Base-by-base conservation (phyloP, 2,797 vertebrate genomes). In the Hephaestus fuliginosus region DNA sequence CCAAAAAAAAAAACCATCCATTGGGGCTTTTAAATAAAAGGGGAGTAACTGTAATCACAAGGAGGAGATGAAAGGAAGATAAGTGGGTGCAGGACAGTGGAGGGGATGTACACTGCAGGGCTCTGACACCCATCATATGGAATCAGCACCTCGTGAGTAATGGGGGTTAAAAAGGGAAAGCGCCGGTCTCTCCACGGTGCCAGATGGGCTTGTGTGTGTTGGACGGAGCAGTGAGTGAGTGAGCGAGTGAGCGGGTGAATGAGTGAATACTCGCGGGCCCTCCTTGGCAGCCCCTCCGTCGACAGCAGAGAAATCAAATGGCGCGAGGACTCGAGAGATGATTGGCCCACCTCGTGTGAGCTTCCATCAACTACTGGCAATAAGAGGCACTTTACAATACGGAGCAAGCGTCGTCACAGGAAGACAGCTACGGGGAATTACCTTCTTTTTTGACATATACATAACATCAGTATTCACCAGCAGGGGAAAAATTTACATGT, bases 91-190 rank as follows among this genome's bases (percentile, higher is more conserved):
- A 43, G 76, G 76, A 78, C 78, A 82, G 79, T 75, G 76, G 80
- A 60, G 77, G 74, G 71, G 86, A 80, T 74, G 88, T 76, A 79
- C 84, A 69, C 77, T 74, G 78, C 82, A 48, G 89, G 89, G 81
- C 69, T 85, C 77, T 73, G 89, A 92, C 88, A 92, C 81, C 84
- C 70, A 85, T 92, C 92, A 88, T 92, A 94, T 90, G 89, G 89
- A 93, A 91, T 90, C 91, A 89, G 86, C 81, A 86, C 81, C 88
- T 91, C 56, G 74, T 92, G 86, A 91, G 85, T 90, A 91, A 92
- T 89, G 86, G 88, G 78, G 91, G 90, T 92, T 91, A 91, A 92
- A 92, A 91, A 88, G 86, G 86, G 76, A 91, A 83, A 85, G 85
- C 25, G 7, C 62, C 62, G 66, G 53, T 56, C 85, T 88, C 74